Evolutionary conservation across 2,113 vertebrate species (phyloP), one percentile per base, ranked within the genome.

Genomic region (Protobothrops mucrosquamatus): DNA sequence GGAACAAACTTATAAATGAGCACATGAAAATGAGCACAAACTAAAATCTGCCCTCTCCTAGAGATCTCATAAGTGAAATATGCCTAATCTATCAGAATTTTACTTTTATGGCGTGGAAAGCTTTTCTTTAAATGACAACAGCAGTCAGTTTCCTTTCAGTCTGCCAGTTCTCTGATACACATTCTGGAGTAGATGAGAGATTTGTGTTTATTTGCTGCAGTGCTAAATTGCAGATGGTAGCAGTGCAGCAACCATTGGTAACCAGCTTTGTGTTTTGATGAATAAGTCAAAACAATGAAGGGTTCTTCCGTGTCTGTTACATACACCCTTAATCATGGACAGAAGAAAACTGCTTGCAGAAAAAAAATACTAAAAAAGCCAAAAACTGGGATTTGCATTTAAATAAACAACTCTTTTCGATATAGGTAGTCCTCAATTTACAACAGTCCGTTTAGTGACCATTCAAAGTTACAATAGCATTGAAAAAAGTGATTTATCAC

Each of bases 251-350:
- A 11, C 55, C 81, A 18, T 0, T 3, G 59, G 61, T 89, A 91
- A 81, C 18, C 57, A 92, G 4, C 2, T 94, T 91, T 54, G 6
- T 24, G 34, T 11, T 2, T 93, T 90, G 10, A 29, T 24, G 89
- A 85, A 93, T 94, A 91, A 95, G 54, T 2, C 93, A 55, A 93
- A 93, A 56, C 8, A 92, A 39, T 87, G 18, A 61, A 91, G 34
- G 10, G 52, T 0, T 48, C 46, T 93, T 94, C 89, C 93, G 55
- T 95, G 15, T 91, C 86, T 95, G 56, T 59, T 91, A 52, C 88
- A 94, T 55, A 26, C 0, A 29, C 29, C n/a, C 39, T 92, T 92
- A 93, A 93, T 94, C 6, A 8, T 2, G 10, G 56, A 86, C 8
- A n/a, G 56, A 64, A 22, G 24, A 91, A 52, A 91, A 91, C 59